These are phyloP conservation scores for Orthosia cruda DNA, from an alignment of 2,888 invertebrate genomes.

Conservation along the genomic window DNA sequence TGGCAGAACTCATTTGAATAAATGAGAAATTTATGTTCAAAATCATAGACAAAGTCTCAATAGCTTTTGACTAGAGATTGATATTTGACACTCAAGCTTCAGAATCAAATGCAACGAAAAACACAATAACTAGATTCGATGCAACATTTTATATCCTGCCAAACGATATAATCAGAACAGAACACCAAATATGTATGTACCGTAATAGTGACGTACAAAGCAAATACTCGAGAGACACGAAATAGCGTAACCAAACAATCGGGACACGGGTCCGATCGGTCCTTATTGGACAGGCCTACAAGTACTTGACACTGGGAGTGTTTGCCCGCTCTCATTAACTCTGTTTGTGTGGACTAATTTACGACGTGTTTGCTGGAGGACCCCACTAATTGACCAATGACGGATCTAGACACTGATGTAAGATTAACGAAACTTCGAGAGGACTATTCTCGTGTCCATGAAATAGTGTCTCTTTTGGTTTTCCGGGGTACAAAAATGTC, in stretches of 20 bases:
- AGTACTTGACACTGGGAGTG: conserved; percentile 86
- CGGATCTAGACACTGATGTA: conserved; percentile 73
- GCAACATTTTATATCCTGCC: background rate
- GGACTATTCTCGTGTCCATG: conserved; percentile 43
- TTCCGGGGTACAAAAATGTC: background rate
- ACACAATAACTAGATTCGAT: background rate
- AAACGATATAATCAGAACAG: conserved; percentile 14
- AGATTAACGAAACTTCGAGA: conserved; percentile 39
- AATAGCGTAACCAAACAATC: conserved; percentile 85
- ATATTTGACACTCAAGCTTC: background rate
- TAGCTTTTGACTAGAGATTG: conserved; percentile 2
- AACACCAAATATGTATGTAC: conserved; percentile 23
- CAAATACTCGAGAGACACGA: conserved; percentile 79
- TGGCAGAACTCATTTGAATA: conserved; percentile 46
- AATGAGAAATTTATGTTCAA: conserved; percentile 28
- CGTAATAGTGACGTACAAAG: conserved; percentile 65
- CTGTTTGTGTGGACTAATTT: conserved; percentile 89
- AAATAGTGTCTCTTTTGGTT: background rate
- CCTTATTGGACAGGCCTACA: conserved; percentile 89
- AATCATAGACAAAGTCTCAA: conserved; percentile 5
- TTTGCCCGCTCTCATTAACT: conserved; percentile 88
- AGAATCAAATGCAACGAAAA: background rate
- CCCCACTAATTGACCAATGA: conserved; percentile 85
- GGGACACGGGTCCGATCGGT: conserved; percentile 81
- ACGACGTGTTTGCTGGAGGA: conserved; percentile 87